Percentiles rank a stretch among this genome's conserved stretches.
Evolutionary conservation across 2,888 invertebrate species (phyloP).

Genomic region (Romanomermis culicivorax): DNA sequence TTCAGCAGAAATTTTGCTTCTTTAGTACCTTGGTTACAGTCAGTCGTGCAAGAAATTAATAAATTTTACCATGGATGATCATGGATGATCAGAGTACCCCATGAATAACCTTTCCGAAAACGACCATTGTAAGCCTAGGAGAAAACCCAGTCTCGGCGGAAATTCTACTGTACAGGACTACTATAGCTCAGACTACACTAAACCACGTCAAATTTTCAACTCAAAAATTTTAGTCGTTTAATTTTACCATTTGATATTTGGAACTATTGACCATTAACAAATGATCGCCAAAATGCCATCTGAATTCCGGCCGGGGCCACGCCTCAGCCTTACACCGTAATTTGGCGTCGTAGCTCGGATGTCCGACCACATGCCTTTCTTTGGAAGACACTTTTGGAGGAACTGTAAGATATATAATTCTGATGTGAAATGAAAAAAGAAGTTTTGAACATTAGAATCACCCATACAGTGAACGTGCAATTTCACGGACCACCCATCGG

Average conservation of each 20-base stretch:
- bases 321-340: slow-evolving; percentile 22
- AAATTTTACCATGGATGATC: no score
- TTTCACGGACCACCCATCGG: slow-evolving; percentile 26
- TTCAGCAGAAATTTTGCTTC: no score
- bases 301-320: slow-evolving; percentile 24
- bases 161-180: no score
- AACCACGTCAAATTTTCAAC: no score
- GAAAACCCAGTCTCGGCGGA: no score
- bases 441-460: neutral
- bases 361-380: neutral
- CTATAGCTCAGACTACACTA: no score
- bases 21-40: no score
- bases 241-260: slow-evolving; percentile 2
- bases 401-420: slow-evolving; percentile 4
- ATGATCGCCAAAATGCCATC: slow-evolving; percentile 15
- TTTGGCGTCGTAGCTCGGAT: slow-evolving; percentile 11
- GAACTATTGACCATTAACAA: neutral
- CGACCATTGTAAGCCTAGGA: no score
- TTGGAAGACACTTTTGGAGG: neutral
- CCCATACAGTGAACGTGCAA: slow-evolving; percentile 26
- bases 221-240: no score
- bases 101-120: no score
- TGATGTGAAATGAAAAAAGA: neutral
- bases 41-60: no score
- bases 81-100: no score